phyloP scores from a whole-genome alignment of 2,113 vertebrate species.

The Cromileptes altivelis region DNA sequence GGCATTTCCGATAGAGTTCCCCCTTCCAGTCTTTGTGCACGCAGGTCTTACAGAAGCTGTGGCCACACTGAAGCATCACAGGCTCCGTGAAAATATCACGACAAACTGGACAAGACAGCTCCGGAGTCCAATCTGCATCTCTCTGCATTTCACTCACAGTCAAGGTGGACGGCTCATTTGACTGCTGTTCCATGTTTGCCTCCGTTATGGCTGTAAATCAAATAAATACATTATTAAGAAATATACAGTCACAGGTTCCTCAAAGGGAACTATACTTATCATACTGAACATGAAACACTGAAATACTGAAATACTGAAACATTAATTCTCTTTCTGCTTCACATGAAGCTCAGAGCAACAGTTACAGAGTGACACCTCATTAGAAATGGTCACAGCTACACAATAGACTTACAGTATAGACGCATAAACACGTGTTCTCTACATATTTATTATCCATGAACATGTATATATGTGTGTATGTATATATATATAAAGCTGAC shows the following conservation, averaged over 20 bases:
- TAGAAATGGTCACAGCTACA: background rate
- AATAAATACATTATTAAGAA: background rate
- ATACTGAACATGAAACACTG: background rate
- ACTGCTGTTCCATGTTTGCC: rapidly evolving
- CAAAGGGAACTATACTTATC: background rate
- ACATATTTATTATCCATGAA: background rate
- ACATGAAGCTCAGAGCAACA: background rate
- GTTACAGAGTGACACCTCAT: background rate
- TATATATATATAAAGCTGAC: background rate
- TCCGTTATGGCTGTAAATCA: background rate
- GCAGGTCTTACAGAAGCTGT: slow-evolving; percentile 12
- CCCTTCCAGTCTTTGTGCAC: background rate
- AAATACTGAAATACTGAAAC: background rate
- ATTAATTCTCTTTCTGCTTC: background rate
- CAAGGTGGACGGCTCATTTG: background rate
- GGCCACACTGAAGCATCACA: slow-evolving; percentile 4
- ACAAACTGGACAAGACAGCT: background rate
- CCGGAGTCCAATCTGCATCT: background rate
- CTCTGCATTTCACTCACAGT: background rate
- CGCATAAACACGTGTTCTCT: background rate
- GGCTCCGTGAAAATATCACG: background rate
- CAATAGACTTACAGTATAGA: background rate
- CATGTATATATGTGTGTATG: too few relatives aligned
- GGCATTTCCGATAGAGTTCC: background rate
- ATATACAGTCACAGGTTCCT: background rate